Evolutionary conservation across 1,140 invertebrate species (phyloP), one percentile per base, ranked within the genome.

Genomic region (Drosophila kurseongensis): DNA sequence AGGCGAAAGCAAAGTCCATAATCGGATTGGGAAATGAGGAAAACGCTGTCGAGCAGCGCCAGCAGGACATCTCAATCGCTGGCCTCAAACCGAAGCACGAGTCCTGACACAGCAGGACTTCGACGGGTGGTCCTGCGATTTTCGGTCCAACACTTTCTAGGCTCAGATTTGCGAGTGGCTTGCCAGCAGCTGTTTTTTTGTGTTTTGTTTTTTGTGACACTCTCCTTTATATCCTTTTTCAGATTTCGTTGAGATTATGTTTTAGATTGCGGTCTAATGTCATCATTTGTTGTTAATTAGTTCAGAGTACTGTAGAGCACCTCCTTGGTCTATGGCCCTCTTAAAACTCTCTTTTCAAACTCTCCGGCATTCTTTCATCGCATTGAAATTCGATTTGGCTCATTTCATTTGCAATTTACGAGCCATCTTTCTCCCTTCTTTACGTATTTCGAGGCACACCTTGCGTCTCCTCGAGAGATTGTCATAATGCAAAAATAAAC

Each of bases 341-440:
- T 60, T 2, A 32, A 50, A 60, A 50, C 35, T 52, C 38, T 62
- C 8, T 35, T 45, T 57, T 60, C 40, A 32, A 75, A 23, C 29
- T 54, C 62, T 56, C 16, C n/a, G 23, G 18, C 62, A 55, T 58
- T 51, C 54, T 41, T 38, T 61, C 48, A 45, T n/a, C 45, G 40
- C 18, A 71, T 66, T 72, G 44, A 32, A 68, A 91, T 91, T 91
- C 84, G 89, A 57, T 89, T 80, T 91, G 89, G 81, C 89, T 91
- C 89, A 91, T 91, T 91, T 91, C 72, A 83, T 91, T 91, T 91
- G 89, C 89, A 91, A 91, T 91, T 91, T 91, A 91, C 88, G 84
- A 77, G 74, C 62, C 66, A 79, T 72, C 47, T 66, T 66, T 58
- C 50, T 47, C 48, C 58, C 29, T 32, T 45, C 27, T 74, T 40